Evolutionary conservation across 2,888 invertebrate genomes (phyloP).

Genomic region (Glomeris marginata): DNA sequence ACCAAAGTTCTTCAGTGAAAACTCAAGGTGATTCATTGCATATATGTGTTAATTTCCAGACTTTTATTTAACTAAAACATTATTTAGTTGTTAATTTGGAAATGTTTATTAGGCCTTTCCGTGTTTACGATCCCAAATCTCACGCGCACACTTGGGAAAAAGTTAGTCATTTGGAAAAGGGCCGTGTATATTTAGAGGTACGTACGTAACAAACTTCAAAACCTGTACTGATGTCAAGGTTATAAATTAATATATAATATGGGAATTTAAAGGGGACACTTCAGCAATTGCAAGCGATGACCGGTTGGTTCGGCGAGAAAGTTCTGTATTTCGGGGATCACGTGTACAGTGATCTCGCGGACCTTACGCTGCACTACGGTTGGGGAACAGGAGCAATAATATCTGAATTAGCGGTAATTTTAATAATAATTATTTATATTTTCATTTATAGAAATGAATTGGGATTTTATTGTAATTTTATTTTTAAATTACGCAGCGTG

Average conservation of each 20-base stretch:
- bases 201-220: slow-evolving; percentile 10
- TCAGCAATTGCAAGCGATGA: slow-evolving; percentile 74
- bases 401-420: slow-evolving; percentile 75
- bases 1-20: slow-evolving; percentile 86
- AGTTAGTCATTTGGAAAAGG: slow-evolving; percentile 69
- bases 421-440: too few relatives aligned
- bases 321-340: slow-evolving; percentile 97
- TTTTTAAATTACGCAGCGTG: slow-evolving; percentile 6
- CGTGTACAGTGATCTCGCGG: slow-evolving; percentile 91
- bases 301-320: slow-evolving; percentile 78
- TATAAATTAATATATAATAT: not conserved
- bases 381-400: slow-evolving; percentile 98
- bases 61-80: too few relatives aligned
- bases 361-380: slow-evolving; percentile 87
- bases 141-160: slow-evolving; percentile 81
- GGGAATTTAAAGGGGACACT: slow-evolving; percentile 60
- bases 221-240: not conserved
- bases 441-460: not conserved
- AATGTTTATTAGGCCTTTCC: slow-evolving; percentile 50
- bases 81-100: too few relatives aligned
- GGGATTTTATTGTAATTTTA: not conserved
- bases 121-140: slow-evolving; percentile 66
- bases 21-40: slow-evolving; percentile 39
- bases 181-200: slow-evolving; percentile 84
- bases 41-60: slow-evolving; percentile 3